Evolutionary conservation across 2,113 vertebrate genomes (phyloP).

Genomic region (Emydocephalus ijimae): DNA sequence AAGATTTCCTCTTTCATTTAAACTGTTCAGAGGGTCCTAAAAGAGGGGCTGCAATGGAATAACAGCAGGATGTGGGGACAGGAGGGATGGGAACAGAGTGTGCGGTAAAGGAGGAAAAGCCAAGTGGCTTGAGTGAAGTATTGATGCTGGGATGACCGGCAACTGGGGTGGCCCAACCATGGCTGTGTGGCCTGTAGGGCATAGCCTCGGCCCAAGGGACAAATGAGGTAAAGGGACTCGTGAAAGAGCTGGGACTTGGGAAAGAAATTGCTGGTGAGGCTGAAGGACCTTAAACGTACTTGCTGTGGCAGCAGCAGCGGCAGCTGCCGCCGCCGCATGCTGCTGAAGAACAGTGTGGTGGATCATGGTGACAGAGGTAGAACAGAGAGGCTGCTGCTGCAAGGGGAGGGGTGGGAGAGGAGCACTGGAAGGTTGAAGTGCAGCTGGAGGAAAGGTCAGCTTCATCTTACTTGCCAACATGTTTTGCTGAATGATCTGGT

Average conservation of each 20-base stretch:
- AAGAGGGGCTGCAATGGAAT: conserved; percentile 84
- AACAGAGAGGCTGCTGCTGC: conserved; percentile 67
- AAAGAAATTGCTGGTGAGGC: conserved; percentile 75
- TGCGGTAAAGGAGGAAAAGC: conserved; percentile 75
- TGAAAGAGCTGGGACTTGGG: conserved; percentile 73
- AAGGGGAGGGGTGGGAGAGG: conserved; percentile 71
- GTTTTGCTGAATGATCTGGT: conserved; percentile 71
- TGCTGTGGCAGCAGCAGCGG: conserved; percentile 42
- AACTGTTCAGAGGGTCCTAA: conserved; percentile 40
- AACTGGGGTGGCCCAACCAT: conserved; percentile 70
- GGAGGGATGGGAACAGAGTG: conserved; percentile 71
- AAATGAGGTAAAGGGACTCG: conserved; percentile 73
- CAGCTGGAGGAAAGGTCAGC: conserved; percentile 61
- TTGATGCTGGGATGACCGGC: conserved; percentile 69
- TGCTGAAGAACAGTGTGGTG: conserved; percentile 80
- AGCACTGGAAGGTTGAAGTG: conserved; percentile 57
- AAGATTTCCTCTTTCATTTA: neutral
- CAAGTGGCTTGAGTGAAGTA: conserved; percentile 70
- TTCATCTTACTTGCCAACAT: conserved; percentile 74
- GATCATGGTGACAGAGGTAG: conserved; percentile 78
- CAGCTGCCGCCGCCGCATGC: conserved; percentile 51
- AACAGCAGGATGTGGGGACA: conserved; percentile 72
- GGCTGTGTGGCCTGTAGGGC: conserved; percentile 55
- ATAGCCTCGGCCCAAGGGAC: conserved; percentile 68
- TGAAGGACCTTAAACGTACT: conserved; percentile 70